Percentiles rank a stretch among this genome's conserved stretches.
Evolutionary conservation across 2,113 vertebrate genomes (phyloP).

Genomic region (Amazona vittata): DNA sequence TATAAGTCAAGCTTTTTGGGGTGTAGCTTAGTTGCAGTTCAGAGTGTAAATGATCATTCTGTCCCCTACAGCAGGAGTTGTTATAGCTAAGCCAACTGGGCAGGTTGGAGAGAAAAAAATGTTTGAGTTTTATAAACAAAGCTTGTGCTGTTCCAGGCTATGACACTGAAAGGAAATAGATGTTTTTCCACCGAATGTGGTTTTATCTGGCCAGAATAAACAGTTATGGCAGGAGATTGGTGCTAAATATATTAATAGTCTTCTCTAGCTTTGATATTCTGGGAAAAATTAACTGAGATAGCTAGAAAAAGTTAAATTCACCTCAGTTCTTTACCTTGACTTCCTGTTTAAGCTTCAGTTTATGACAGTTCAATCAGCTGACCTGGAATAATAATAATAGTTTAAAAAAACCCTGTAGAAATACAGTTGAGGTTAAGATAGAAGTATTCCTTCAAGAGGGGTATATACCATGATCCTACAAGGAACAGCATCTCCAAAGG

Average conservation of each 20-base stretch:
- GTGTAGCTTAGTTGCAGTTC: neutral
- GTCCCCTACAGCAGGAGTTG: slow-evolving; percentile 18
- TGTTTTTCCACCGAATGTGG: slow-evolving; percentile 58
- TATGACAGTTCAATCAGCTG: slow-evolving; percentile 65
- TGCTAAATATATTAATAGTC: slow-evolving; percentile 69
- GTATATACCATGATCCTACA: neutral
- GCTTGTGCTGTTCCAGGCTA: slow-evolving; percentile 52
- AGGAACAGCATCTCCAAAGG: neutral
- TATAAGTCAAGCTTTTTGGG: neutral
- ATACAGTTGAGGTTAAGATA: neutral
- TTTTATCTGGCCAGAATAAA: slow-evolving; percentile 68
- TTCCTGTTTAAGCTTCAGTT: slow-evolving; percentile 69
- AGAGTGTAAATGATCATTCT: slow-evolving; percentile 43
- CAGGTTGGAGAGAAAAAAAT: slow-evolving; percentile 30
- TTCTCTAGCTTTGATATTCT: slow-evolving; percentile 31
- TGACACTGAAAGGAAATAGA: slow-evolving; percentile 60
- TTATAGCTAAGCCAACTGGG: slow-evolving; percentile 28
- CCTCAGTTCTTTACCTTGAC: neutral
- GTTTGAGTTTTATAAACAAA: slow-evolving; percentile 61
- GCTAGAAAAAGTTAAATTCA: slow-evolving; percentile 42
- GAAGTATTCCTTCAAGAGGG: neutral
- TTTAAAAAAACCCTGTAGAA: neutral
- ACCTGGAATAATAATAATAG: neutral
- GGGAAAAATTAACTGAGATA: slow-evolving; percentile 62
- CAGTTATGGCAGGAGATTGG: slow-evolving; percentile 61